These are phyloP conservation scores for Phasia obesa DNA, from an alignment of 2,888 invertebrate species.

Conservation along the genomic window DNA sequence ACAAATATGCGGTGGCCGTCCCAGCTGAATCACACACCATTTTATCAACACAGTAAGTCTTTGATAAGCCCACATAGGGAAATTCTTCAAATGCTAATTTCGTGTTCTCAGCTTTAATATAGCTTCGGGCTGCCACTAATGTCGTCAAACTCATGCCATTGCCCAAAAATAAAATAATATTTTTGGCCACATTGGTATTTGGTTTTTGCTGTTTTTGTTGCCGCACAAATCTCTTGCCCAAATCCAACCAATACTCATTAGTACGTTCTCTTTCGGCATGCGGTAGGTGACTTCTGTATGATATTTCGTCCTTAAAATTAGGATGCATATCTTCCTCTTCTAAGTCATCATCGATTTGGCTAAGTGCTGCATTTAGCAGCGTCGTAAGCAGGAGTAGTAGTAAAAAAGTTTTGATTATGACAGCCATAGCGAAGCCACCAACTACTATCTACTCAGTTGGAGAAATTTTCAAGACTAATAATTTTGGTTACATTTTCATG, in stretches of 20 bases:
- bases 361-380: not conserved
- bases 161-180: conserved; percentile 91
- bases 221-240: conserved; percentile 57
- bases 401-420: not conserved
- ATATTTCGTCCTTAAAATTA: conserved; percentile 11
- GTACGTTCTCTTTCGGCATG: conserved; percentile 38
- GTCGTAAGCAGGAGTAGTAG: not conserved
- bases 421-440: not conserved
- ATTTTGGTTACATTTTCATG: not conserved
- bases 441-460: not conserved
- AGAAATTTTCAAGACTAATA: not conserved
- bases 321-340: conserved; percentile 69
- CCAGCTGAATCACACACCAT: conserved; percentile 85
- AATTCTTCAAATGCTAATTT: conserved; percentile 89
- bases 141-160: conserved; percentile 95
- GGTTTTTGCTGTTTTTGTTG: conserved; percentile 51
- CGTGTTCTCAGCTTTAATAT: conserved; percentile 89
- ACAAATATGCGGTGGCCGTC: conserved; percentile 81
- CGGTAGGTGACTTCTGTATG: fast-evolving
- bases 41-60: conserved; percentile 88
- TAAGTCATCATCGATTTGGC: conserved; percentile 12
- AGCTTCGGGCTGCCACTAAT: conserved; percentile 89
- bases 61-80: conserved; percentile 88
- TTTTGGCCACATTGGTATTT: conserved; percentile 84
- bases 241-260: conserved; percentile 69